Evolutionary conservation across 1,140 invertebrate species (phyloP).

Genomic region (Mesaphorura yosii): DNA sequence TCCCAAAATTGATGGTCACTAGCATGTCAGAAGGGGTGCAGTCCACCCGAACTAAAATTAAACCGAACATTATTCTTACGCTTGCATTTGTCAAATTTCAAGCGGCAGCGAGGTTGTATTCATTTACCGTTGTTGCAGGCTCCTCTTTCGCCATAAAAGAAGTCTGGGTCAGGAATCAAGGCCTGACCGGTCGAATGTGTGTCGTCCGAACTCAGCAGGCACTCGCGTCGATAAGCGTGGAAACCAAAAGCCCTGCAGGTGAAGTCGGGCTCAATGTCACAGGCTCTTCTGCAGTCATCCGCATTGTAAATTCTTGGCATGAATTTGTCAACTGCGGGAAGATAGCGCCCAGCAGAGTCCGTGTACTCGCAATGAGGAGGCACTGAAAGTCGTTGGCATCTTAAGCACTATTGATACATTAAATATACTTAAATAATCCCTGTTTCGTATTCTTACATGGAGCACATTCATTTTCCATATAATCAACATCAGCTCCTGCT

Average conservation of each 20-base stretch:
- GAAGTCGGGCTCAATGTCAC: slow-evolving; percentile 41
- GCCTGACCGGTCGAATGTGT: slow-evolving; percentile 35
- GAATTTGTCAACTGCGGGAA: slow-evolving; percentile 39
- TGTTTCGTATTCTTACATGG: slow-evolving; percentile 36
- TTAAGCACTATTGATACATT: background rate
- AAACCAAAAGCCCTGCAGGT: slow-evolving; percentile 38
- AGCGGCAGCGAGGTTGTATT: too few relatives aligned
- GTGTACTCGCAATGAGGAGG: slow-evolving; percentile 42
- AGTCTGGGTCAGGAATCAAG: slow-evolving; percentile 36
- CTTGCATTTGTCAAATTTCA: background rate
- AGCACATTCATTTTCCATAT: slow-evolving; percentile 45
- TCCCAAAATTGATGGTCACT: slow-evolving; percentile 41
- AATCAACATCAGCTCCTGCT: slow-evolving; percentile 38
- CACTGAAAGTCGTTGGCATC: slow-evolving; percentile 32
- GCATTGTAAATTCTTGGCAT: slow-evolving; percentile 34
- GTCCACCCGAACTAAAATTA: slow-evolving; percentile 40
- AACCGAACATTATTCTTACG: background rate
- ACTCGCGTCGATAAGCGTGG: slow-evolving; percentile 36
- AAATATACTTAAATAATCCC: background rate
- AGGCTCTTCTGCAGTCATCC: slow-evolving; percentile 39
- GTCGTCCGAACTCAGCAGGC: slow-evolving; percentile 42
- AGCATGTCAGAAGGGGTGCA: slow-evolving; percentile 44
- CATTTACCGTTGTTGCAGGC: slow-evolving; percentile 41
- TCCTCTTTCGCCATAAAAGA: slow-evolving; percentile 41
- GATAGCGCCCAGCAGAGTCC: slow-evolving; percentile 37